Evolutionary conservation across 2,797 vertebrate species (phyloP).

Genomic region (Nannoperca australis): DNA sequence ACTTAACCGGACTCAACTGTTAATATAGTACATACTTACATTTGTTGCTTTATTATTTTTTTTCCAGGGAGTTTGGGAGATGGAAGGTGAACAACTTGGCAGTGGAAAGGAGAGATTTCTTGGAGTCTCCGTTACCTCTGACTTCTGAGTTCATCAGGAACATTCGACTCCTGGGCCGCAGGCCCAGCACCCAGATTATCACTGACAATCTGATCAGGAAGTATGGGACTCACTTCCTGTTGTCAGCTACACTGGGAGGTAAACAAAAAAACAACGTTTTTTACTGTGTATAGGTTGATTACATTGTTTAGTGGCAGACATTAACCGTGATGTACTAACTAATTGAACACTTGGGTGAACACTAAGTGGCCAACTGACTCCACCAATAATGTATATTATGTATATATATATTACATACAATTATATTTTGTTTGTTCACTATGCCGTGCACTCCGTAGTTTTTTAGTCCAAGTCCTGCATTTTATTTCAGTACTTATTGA

Average conservation of each 20-base stretch:
- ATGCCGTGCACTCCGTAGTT: background rate
- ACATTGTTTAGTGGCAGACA: background rate
- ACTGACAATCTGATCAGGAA: slow-evolving; percentile 98
- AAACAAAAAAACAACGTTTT: slow-evolving; percentile 47
- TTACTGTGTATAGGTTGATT: background rate
- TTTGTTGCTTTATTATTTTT: slow-evolving; percentile 13
- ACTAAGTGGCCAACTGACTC: background rate
- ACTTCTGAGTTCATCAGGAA: slow-evolving; percentile 96
- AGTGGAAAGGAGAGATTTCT: slow-evolving; percentile 94
- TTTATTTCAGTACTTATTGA: background rate
- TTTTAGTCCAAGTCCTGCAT: background rate
- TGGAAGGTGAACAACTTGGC: slow-evolving; percentile 99
- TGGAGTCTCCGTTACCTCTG: slow-evolving; percentile 93
- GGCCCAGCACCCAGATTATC: slow-evolving; percentile 93
- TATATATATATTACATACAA: no score
- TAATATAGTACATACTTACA: slow-evolving; percentile 37
- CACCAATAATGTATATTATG: no score
- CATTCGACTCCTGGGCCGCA: slow-evolving; percentile 93
- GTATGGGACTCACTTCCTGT: slow-evolving; percentile 97
- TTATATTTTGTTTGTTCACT: background rate
- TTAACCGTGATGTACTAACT: background rate
- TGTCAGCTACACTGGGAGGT: slow-evolving; percentile 98
- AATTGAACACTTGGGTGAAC: background rate
- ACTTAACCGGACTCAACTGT: slow-evolving; percentile 40
- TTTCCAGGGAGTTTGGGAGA: slow-evolving; percentile 95